A percentile compares a stretch with the other conserved stretches of the same genome.
phyloP scores from a whole-genome alignment of 1,140 invertebrate species.

The Dreissena polymorpha region DNA sequence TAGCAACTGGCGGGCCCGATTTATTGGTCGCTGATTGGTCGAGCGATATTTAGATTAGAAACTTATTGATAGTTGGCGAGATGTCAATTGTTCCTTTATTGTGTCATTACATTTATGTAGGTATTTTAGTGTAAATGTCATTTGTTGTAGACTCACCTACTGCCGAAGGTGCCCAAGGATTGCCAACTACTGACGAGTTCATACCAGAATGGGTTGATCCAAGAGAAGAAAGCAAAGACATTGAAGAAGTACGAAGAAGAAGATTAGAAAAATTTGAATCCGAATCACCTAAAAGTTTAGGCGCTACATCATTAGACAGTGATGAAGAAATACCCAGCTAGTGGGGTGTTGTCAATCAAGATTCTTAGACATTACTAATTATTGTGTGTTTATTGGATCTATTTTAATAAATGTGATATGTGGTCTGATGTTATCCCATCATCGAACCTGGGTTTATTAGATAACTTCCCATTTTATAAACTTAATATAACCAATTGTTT shows the following conservation, averaged over 20 bases:
- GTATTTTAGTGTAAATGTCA: too few species aligned
- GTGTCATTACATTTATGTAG: too few species aligned
- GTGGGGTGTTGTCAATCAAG: neutral
- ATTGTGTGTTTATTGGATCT: too few species aligned
- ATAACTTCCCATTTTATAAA: too few species aligned
- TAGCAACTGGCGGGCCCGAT: too few species aligned
- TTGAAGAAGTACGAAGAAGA: conserved; percentile 71
- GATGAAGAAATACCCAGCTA: conserved; percentile 6
- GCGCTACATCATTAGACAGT: conserved; percentile 14
- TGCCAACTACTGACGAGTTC: conserved; percentile 61
- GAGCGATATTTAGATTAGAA: too few species aligned
- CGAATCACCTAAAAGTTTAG: conserved; percentile 11
- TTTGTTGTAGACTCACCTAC: too few species aligned
- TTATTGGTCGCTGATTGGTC: too few species aligned
- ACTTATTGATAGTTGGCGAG: too few species aligned
- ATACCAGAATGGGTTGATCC: conserved; percentile 73
- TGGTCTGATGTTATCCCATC: conserved; percentile 8
- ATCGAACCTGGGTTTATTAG: neutral
- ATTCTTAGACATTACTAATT: too few species aligned
- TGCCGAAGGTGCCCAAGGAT: conserved; percentile 69
- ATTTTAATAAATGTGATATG: conserved; percentile 5
- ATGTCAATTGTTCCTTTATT: too few species aligned
- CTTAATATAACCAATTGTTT: too few species aligned
- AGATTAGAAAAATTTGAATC: conserved; percentile 70
- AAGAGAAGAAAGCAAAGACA: conserved; percentile 67